Evolutionary conservation across 2,797 vertebrate species (phyloP).

Genomic region (Urosaurus nigricauda): DNA sequence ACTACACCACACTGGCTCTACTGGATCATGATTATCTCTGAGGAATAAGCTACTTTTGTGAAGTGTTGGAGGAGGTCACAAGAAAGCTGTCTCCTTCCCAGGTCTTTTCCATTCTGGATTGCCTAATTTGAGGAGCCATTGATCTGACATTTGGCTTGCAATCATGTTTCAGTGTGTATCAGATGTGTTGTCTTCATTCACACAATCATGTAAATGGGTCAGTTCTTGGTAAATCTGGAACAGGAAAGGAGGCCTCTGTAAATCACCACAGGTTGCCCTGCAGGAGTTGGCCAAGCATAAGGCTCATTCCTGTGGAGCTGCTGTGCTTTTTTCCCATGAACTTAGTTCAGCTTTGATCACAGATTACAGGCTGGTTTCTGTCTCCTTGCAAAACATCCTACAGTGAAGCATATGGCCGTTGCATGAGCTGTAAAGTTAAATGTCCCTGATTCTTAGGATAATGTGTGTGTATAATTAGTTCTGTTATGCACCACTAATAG

Average conservation of each 20-base stretch:
- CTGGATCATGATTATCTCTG: background rate
- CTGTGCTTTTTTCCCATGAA: background rate
- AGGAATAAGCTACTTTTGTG: background rate
- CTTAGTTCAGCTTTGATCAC: background rate
- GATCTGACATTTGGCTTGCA: background rate
- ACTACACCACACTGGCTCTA: too few relatives aligned
- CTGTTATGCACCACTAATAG: background rate
- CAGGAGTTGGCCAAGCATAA: slow-evolving; percentile 50
- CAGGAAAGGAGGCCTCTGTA: background rate
- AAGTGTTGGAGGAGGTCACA: background rate
- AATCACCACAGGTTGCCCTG: background rate
- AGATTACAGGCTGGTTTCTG: background rate
- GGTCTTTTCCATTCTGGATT: background rate
- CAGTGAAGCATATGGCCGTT: background rate
- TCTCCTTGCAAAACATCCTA: too few relatives aligned
- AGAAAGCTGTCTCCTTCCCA: background rate
- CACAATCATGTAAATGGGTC: background rate
- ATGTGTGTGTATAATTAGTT: background rate
- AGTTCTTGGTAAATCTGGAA: slow-evolving; percentile 40
- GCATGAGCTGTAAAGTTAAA: background rate
- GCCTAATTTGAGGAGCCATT: background rate
- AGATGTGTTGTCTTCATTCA: background rate
- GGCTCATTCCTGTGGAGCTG: slow-evolving; percentile 11
- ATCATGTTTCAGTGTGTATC: too few relatives aligned
- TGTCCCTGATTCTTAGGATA: background rate